phyloP scores from a whole-genome alignment of 37 sponge, comb jelly and placozoan genomes.

The Geodia barretti region DNA sequence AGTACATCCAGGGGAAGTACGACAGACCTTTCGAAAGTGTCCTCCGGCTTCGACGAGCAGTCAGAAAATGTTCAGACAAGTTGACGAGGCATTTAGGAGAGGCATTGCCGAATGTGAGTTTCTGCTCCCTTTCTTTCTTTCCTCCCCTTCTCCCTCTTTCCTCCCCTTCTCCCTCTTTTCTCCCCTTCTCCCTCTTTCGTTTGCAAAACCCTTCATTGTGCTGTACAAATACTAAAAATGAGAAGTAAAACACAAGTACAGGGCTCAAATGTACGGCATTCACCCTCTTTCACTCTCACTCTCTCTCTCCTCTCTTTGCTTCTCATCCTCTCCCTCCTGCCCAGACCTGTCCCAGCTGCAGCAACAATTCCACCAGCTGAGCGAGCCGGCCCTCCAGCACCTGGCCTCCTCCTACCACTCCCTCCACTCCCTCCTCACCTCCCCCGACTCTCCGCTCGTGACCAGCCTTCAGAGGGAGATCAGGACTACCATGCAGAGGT shows the following conservation, averaged over 20 bases:
- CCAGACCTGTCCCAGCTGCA: slow-evolving; percentile 58
- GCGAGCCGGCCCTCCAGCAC: slow-evolving; percentile 43
- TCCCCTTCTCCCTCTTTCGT: too few species aligned
- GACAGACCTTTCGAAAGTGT: slow-evolving; percentile 53
- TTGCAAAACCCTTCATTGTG: too few species aligned
- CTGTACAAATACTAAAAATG: too few species aligned
- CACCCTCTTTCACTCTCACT: too few species aligned
- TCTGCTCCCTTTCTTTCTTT: too few species aligned
- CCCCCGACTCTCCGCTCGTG: slow-evolving; percentile 30
- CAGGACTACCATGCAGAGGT: slow-evolving; percentile 20
- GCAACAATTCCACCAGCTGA: slow-evolving; percentile 47
- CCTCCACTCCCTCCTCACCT: slow-evolving; percentile 23
- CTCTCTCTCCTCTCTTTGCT: too few species aligned
- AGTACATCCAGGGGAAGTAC: neutral
- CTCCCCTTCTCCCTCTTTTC: too few species aligned
- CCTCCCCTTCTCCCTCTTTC: too few species aligned
- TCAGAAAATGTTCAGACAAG: slow-evolving; percentile 77
- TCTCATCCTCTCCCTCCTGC: neutral
- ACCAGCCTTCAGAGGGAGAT: slow-evolving; percentile 36
- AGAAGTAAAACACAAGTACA: too few species aligned
- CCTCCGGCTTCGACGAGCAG: slow-evolving; percentile 72
- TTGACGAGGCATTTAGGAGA: slow-evolving; percentile 66
- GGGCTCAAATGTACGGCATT: too few species aligned
- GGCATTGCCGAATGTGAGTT: slow-evolving; percentile 84
- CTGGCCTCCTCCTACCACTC: slow-evolving; percentile 18